A percentile compares a stretch with the other conserved stretches of the same genome.
Evolutionary conservation across 23 tunicate genomes (phyloP).

Genomic region (Halocynthia roretzi): DNA sequence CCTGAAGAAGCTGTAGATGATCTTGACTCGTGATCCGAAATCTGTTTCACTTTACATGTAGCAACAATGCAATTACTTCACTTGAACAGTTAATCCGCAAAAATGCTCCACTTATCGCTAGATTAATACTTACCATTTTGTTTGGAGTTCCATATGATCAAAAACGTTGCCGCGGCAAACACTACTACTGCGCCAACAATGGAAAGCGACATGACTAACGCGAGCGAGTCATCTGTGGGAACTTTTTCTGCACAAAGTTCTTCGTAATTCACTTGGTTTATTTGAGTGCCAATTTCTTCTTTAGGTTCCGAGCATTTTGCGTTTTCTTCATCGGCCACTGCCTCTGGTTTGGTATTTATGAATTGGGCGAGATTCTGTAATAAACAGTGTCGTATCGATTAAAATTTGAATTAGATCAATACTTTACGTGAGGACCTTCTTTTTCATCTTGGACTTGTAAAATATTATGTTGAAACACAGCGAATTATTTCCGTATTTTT

Average conservation of each 20-base stretch:
- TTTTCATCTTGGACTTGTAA: no score
- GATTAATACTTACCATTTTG: not conserved
- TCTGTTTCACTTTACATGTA: no score
- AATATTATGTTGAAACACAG: no score
- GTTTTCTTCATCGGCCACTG: slow-evolving; percentile 6
- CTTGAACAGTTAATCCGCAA: no score
- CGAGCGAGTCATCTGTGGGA: slow-evolving; percentile 15
- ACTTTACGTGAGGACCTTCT: no score
- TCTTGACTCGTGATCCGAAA: no score
- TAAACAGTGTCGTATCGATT: not conserved
- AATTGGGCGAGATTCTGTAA: slow-evolving; percentile 21
- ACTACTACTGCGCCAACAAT: slow-evolving; percentile 37
- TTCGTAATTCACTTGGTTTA: slow-evolving; percentile 11
- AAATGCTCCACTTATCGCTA: no score
- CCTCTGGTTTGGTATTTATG: not conserved
- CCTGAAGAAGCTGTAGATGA: no score
- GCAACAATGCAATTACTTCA: no score
- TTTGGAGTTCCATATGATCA: slow-evolving; percentile 3
- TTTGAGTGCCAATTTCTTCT: slow-evolving; percentile 1
- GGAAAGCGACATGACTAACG: slow-evolving; percentile 35
- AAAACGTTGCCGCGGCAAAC: slow-evolving; percentile 2
- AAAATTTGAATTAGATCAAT: no score
- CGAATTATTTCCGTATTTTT: no score
- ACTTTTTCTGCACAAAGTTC: not conserved
- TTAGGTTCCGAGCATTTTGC: slow-evolving; percentile 15